Evolutionary conservation across 2,888 invertebrate genomes (phyloP).

Genomic region (Tachina grossa): DNA sequence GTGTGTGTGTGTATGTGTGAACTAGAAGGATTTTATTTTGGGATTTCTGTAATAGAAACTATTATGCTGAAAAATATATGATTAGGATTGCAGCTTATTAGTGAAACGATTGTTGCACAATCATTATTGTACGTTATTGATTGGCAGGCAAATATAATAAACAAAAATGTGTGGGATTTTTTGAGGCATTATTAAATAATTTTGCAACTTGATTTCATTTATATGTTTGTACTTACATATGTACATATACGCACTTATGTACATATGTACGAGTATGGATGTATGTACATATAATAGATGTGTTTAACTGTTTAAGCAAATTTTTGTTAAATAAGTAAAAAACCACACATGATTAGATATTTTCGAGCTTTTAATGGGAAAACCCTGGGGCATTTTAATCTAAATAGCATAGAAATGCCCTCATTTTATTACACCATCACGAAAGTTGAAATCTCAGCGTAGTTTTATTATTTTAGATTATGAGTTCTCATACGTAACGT

Average conservation of each 20-base stretch:
- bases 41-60: conserved; percentile 8
- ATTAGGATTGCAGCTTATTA: conserved; percentile 62
- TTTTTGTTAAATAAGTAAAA: neutral
- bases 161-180: conserved; percentile 39
- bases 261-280: too few species aligned
- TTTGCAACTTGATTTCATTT: conserved; percentile 54
- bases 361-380: conserved; percentile 43
- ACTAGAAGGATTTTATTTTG: conserved; percentile 33
- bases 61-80: conserved; percentile 50
- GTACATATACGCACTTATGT: too few species aligned
- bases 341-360: conserved; percentile 19
- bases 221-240: neutral
- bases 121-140: conserved; percentile 43
- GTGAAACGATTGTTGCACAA: conserved; percentile 62
- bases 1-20: conserved; percentile 21
- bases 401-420: neutral
- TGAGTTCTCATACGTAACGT: conserved; percentile 23
- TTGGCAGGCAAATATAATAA: conserved; percentile 61
- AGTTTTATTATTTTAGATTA: conserved; percentile 54
- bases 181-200: conserved; percentile 49
- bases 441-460: conserved; percentile 46
- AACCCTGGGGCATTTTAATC: conserved; percentile 16
- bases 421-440: neutral
- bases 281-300: neutral
- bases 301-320: conserved; percentile 16